Conservation (phyloP, 2,888 invertebrate species). For the Drosophila differens region DNA sequence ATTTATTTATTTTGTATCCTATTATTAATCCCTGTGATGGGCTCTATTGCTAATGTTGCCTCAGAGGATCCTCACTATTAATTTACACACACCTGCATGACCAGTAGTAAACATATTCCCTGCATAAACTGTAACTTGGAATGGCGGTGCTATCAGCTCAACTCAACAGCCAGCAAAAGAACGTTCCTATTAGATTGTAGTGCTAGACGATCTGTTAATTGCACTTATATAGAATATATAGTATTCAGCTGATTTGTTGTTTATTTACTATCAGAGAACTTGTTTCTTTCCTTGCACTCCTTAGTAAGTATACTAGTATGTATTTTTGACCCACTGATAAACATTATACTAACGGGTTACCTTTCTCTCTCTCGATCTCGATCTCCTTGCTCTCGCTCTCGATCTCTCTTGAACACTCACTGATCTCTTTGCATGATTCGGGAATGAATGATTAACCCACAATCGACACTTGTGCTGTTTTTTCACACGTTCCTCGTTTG, state of each 20-base stretch:
- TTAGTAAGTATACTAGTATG: background rate
- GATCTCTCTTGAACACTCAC: constrained; percentile 7
- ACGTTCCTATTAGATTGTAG: background rate
- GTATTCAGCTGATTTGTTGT: background rate
- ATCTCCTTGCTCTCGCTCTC: constrained; percentile 1
- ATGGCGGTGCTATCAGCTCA: background rate
- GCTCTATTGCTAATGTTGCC: constrained; percentile 8
- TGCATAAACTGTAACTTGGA: background rate
- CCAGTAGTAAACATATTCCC: background rate
- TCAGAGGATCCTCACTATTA: background rate
- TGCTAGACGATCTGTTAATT: background rate
- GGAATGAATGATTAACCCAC: constrained; percentile 25
- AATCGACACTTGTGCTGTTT: constrained; percentile 30
- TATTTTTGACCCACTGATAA: constrained; percentile 1
- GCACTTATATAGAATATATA: background rate
- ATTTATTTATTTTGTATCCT: constrained; percentile 39
- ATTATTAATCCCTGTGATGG: constrained; percentile 31
- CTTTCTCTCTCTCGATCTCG: constrained; percentile 19
- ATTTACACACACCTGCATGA: background rate
- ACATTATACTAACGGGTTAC: constrained; percentile 54
- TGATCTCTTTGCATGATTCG: constrained; percentile 30
- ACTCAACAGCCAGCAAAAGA: background rate
- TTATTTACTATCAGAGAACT: background rate
- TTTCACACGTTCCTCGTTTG: constrained; percentile 51
- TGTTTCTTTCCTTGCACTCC: background rate